Base-by-base conservation (phyloP, 1,140 invertebrate species). In the Aradophagus sp. region DNA sequence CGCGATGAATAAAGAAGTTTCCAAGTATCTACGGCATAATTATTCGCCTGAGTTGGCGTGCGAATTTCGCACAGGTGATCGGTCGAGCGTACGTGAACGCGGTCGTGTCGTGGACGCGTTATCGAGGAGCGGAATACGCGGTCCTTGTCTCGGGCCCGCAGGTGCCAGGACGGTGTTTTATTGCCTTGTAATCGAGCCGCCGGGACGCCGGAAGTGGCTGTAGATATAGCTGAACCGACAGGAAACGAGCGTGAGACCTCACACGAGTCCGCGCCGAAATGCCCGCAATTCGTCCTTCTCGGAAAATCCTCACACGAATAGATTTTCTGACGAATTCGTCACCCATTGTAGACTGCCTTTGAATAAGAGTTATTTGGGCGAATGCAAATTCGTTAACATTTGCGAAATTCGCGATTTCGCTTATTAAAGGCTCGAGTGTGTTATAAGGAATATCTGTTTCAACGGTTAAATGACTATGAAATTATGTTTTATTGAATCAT, bases 91-190 rank as follows among this genome's bases (percentile, higher is more conserved):
- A 48, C 34, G 50, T 55, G 32, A 53, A 71, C 72, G 72, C 44
- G 61, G 72, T 47, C 29, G 44, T 70, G 52, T 68, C 66, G 74
- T 76, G 74, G 48, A 61, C 48, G 50, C 58, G 75, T 79, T 81
- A 78, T 80, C 78, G 66, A 68, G 72, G 32, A 36, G 63, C 61
- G 55, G 17, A 55, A 41, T 67, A 66, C 58, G 34, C 42, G 42
- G 71, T 73, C 67, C 62, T 63, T 63, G 75, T 74, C 23, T 61
- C 36, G 55, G 66, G 65, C 68, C 58, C 76, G 79, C 82, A 84
- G 82, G 80, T 84, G 81, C 68, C 73, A 67, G 41, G 68, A 65
- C 66, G 68, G 62, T 79, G 73, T 79, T 84, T 84, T 84, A 82
- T 82, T 78, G 77, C 76, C 41, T 53, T 70, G 73, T 76, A 82